Evolutionary conservation across 2,113 vertebrate species (phyloP).

Genomic region (Hemicordylus capensis): DNA sequence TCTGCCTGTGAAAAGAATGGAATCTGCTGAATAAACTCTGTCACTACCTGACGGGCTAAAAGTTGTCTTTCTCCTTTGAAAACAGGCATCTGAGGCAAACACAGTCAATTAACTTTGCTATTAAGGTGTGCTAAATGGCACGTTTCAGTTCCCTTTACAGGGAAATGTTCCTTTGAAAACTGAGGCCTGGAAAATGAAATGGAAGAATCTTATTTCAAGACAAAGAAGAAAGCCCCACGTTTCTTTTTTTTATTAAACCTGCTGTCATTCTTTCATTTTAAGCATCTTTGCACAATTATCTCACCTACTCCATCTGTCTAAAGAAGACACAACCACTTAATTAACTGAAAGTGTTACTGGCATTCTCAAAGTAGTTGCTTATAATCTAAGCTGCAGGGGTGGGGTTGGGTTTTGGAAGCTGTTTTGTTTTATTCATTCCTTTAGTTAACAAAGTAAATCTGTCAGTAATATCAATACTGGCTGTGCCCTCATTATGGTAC

Average conservation of each 20-base stretch:
- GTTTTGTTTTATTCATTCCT: slow-evolving; percentile 27
- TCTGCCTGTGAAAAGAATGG: slow-evolving; percentile 59
- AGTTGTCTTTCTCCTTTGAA: slow-evolving; percentile 61
- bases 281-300: slow-evolving; percentile 70
- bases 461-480: background rate
- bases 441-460: slow-evolving; percentile 39
- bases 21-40: slow-evolving; percentile 51
- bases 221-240: slow-evolving; percentile 45
- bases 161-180: slow-evolving; percentile 41
- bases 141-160: slow-evolving; percentile 54
- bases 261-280: slow-evolving; percentile 68
- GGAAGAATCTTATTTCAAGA: slow-evolving; percentile 58
- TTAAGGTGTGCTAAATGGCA: slow-evolving; percentile 68
- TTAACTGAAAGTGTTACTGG: slow-evolving; percentile 49
- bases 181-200: slow-evolving; percentile 42
- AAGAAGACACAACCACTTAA: slow-evolving; percentile 51
- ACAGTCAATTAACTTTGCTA: slow-evolving; percentile 67
- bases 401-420: slow-evolving; percentile 5
- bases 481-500: background rate
- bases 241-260: slow-evolving; percentile 41
- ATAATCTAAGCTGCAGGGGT: background rate
- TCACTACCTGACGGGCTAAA: slow-evolving; percentile 62
- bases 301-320: slow-evolving; percentile 68
- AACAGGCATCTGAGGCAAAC: slow-evolving; percentile 60
- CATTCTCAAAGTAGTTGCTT: slow-evolving; percentile 58